Percentiles rank a stretch among this genome's conserved stretches.
phyloP scores from a whole-genome alignment of 2,113 vertebrate genomes.

The Siniperca knerii region DNA sequence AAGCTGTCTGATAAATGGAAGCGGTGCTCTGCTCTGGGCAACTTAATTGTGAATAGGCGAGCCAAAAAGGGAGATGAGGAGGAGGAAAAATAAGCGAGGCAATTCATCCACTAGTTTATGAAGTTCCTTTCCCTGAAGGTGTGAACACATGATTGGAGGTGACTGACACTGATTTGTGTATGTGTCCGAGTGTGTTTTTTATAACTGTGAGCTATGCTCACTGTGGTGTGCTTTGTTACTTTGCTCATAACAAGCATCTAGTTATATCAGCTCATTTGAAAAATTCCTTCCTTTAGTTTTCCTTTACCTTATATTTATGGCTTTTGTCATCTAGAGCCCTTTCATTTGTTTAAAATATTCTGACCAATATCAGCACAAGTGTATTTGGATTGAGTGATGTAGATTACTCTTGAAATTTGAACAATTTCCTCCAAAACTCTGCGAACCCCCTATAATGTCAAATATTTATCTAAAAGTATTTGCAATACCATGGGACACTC shows the following conservation, averaged over 20 bases:
- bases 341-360: not conserved
- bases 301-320: not conserved
- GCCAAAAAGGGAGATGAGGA: slow-evolving; percentile 2
- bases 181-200: not conserved
- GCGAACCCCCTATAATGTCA: too few relatives aligned
- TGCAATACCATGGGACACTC: too few relatives aligned
- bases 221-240: slow-evolving; percentile 4
- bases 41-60: slow-evolving; percentile 33
- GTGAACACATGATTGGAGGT: slow-evolving; percentile 45
- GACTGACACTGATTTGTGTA: slow-evolving; percentile 36
- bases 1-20: slow-evolving; percentile 19
- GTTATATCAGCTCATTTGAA: not conserved
- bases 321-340: not conserved
- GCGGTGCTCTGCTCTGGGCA: slow-evolving; percentile 23
- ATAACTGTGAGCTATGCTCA: not conserved
- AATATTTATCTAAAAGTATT: too few relatives aligned
- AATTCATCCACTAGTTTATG: slow-evolving; percentile 42
- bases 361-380: not conserved
- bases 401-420: too few relatives aligned
- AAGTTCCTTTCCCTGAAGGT: slow-evolving; percentile 49
- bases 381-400: too few relatives aligned
- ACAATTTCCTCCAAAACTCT: too few relatives aligned
- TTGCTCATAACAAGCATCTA: not conserved
- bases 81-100: not conserved
- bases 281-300: not conserved